Evolutionary conservation across 2,888 invertebrate genomes (phyloP).

Genomic region (Cheilosia pagana): DNA sequence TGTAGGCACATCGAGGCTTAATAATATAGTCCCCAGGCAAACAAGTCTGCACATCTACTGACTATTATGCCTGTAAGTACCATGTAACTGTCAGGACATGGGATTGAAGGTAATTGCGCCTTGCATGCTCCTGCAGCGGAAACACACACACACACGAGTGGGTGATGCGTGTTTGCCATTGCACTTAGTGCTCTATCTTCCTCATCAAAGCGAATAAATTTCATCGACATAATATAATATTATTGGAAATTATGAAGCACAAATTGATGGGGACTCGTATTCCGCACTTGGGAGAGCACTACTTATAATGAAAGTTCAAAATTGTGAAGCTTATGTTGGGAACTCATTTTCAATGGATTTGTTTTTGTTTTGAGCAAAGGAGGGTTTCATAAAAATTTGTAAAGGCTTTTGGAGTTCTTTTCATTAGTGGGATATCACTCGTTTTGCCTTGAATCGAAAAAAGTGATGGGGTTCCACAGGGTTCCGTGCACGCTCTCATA

Average conservation of each 20-base stretch:
- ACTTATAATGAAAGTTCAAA: not conserved
- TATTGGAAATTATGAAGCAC: slow-evolving; percentile 2
- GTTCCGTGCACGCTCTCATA: no score
- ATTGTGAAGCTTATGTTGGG: not conserved
- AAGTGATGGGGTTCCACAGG: no score
- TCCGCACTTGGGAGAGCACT: not conserved
- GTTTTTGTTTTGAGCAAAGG: no score
- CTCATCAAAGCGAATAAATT: slow-evolving; percentile 22
- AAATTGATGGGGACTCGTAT: not conserved
- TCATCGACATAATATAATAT: slow-evolving; percentile 12
- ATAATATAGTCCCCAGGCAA: slow-evolving; percentile 6
- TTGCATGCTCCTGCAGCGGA: not conserved
- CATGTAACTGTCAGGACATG: slow-evolving; percentile 19
- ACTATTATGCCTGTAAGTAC: slow-evolving; percentile 16
- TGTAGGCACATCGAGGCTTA: slow-evolving; percentile 19
- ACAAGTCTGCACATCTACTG: slow-evolving; percentile 4
- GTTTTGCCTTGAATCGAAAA: no score
- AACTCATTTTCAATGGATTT: not conserved
- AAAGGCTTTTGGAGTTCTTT: no score
- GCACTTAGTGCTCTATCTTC: slow-evolving; percentile 22
- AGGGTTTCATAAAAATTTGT: no score
- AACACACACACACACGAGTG: not conserved
- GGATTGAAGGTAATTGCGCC: slow-evolving; percentile 23
- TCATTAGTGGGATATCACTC: no score
- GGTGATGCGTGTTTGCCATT: not conserved